Evolutionary conservation across 2,888 invertebrate species (phyloP), one percentile per base, ranked within the genome.

Genomic region (Lycaena phlaeas): DNA sequence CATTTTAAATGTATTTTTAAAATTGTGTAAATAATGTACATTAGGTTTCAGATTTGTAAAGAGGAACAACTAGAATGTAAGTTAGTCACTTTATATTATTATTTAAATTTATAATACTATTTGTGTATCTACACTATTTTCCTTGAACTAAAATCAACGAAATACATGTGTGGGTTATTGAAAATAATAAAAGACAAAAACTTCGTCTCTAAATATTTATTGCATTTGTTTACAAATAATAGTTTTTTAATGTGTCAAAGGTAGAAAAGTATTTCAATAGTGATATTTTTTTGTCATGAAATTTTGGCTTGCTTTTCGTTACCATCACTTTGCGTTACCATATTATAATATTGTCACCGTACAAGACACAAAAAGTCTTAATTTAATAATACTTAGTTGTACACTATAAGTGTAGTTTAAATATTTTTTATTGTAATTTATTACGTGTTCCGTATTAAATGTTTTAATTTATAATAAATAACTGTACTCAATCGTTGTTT

Each of bases 31-130:
- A 51, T 49, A 38, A 47, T 52, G 53, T 62, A 58, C 52, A 56
- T 51, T 59, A 59, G 44, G 59, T 55, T 63, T 62, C 60, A 54
- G 58, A 65, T 63, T 64, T 72, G 71, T 77, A 74, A 74, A 74
- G 81, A 77, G 81, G 81, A 81, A 70, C 81, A 81, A 81, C 60
- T 81, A 81, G 76, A 12, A 34, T n/a, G 18, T 79, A 79, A 78
- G 75, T 6, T 2, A 22, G 22, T 22, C 2, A 22, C 2, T 9
- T 4, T 34, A 46, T 36, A 40, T 30, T 10, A 22, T 2, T 22
- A 5, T 3, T n/a, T 29, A 18, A 39, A 30, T 22, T 22, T 22
- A 22, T 22, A 7, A 22, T 22, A 6, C 4, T 12, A 14, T 14
- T 12, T 2, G 29, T 14, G 7, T 14, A 12, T 29, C 29, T 12